phyloP scores from a whole-genome alignment of 2,888 invertebrate species.

The Polylopha cassiicola region DNA sequence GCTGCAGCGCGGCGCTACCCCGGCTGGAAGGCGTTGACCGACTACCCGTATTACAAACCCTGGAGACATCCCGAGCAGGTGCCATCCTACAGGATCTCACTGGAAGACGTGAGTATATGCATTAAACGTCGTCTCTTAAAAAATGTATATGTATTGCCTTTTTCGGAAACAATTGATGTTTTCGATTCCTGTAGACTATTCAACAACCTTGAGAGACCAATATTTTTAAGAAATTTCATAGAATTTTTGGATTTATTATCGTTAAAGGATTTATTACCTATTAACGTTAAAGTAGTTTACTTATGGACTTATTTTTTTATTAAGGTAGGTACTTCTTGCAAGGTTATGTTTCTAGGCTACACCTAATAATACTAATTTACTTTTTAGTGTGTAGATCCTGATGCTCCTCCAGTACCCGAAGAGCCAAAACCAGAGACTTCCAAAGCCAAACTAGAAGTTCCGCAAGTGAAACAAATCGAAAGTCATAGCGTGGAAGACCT shows the following conservation, averaged over 20 bases:
- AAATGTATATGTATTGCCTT: too few species aligned
- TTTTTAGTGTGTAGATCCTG: conserved; percentile 66
- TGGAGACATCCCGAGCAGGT: conserved; percentile 94
- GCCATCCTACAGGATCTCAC: conserved; percentile 81
- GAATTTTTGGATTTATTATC: too few species aligned
- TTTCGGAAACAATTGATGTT: too few species aligned
- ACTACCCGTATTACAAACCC: conserved; percentile 87
- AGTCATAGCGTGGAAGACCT: conserved; percentile 69
- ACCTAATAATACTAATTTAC: conserved; percentile 1
- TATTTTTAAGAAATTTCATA: too few species aligned
- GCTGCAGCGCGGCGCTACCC: conserved; percentile 90
- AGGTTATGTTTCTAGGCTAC: too few species aligned
- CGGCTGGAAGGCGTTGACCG: conserved; percentile 86
- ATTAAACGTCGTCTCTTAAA: too few species aligned
- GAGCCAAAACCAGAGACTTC: conserved; percentile 62
- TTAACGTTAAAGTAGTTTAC: background rate
- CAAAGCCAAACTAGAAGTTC: conserved; percentile 53
- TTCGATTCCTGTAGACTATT: too few species aligned
- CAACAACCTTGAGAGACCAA: too few species aligned
- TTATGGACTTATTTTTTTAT: too few species aligned
- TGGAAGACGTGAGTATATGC: conserved; percentile 81
- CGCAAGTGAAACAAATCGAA: conserved; percentile 49
- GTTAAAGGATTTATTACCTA: too few species aligned
- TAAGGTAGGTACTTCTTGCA: too few species aligned
- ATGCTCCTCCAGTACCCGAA: conserved; percentile 53